A percentile compares a stretch with the other conserved stretches of the same genome.
These are phyloP conservation scores for Montipora sp. DNA, from an alignment of 64 coral and sea anemone genomes.

Conservation along the genomic window DNA sequence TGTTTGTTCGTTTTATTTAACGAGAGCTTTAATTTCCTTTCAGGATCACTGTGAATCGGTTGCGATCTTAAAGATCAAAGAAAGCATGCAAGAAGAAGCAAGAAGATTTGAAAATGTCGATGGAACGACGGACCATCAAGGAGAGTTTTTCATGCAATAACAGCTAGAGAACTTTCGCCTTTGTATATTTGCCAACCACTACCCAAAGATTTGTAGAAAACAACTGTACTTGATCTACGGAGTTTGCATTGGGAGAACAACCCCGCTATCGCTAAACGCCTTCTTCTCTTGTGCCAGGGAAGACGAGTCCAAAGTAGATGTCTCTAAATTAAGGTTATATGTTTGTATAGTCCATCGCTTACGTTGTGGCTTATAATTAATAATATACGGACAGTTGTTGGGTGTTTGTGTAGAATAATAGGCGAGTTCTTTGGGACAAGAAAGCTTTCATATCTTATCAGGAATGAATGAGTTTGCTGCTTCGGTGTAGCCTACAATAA, in stretches of 20 bases:
- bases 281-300: slow-evolving; percentile 1
- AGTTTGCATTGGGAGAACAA: slow-evolving; percentile 11
- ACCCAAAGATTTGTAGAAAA: slow-evolving; percentile 36
- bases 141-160: slow-evolving; percentile 63
- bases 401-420: too few relatives aligned
- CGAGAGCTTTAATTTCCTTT: not conserved
- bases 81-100: slow-evolving; percentile 74
- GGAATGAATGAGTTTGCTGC: too few relatives aligned
- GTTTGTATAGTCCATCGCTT: too few relatives aligned
- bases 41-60: slow-evolving; percentile 73
- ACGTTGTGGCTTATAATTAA: too few relatives aligned
- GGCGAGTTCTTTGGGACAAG: too few relatives aligned
- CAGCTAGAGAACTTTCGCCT: slow-evolving; percentile 3
- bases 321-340: slow-evolving; percentile 35
- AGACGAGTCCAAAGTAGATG: not conserved
- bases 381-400: too few relatives aligned
- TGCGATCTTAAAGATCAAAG: slow-evolving; percentile 76
- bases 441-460: too few relatives aligned
- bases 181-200: slow-evolving; percentile 31
- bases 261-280: not conserved
- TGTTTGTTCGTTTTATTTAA: too few relatives aligned
- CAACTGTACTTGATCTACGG: not conserved
- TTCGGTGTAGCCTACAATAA: too few relatives aligned
- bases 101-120: slow-evolving; percentile 69
- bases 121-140: slow-evolving; percentile 35